phyloP scores from a whole-genome alignment of 64 coral and sea anemone genomes.

The Exaiptasia diaphana region DNA sequence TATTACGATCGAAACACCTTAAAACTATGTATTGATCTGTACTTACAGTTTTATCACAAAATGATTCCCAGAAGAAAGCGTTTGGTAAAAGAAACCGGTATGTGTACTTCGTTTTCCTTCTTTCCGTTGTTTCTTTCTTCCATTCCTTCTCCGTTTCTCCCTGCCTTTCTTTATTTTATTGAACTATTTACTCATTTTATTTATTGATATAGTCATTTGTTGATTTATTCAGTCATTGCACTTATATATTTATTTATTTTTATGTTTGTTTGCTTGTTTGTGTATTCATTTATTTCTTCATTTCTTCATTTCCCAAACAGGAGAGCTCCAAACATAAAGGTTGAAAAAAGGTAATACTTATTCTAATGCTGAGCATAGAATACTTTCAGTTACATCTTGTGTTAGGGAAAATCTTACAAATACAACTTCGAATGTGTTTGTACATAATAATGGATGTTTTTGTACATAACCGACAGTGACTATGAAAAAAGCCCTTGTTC shows the following conservation, averaged over 20 bases:
- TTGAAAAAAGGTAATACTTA: background rate
- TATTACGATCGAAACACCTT: too few relatives aligned
- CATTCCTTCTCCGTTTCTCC: background rate
- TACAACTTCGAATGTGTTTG: background rate
- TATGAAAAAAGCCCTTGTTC: background rate
- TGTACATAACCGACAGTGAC: background rate
- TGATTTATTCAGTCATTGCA: too few relatives aligned
- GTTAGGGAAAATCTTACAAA: background rate
- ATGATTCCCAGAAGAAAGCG: background rate
- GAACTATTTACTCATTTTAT: too few relatives aligned
- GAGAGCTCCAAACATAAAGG: background rate
- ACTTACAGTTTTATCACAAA: background rate
- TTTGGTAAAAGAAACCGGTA: background rate
- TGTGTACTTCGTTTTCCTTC: background rate
- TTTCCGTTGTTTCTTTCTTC: background rate
- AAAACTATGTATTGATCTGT: background rate
- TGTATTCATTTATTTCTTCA: too few relatives aligned
- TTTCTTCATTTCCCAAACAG: background rate
- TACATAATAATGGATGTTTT: background rate
- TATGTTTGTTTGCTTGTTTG: too few relatives aligned
- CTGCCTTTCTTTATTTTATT: background rate
- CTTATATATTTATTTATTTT: too few relatives aligned
- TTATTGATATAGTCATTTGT: too few relatives aligned
- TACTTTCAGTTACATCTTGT: background rate
- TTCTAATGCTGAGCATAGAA: background rate